Base-by-base conservation (phyloP, 2,888 invertebrate genomes). In the Herminia tarsipennalis region DNA sequence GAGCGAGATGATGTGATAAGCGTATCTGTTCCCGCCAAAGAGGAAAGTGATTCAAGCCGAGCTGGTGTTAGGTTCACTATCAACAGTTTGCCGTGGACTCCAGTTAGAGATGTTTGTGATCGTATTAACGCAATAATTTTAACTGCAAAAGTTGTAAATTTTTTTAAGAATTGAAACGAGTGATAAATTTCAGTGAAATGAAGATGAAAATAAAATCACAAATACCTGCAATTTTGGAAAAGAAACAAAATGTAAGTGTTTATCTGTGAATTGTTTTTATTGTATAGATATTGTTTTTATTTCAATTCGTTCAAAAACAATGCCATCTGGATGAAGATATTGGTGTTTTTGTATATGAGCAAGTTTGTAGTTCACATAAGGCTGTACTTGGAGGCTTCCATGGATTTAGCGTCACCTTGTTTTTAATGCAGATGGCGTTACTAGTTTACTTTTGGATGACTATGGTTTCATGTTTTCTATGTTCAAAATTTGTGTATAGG, bases 21-120 rank as follows among this genome's bases (percentile, higher is more conserved):
- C 78, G 78, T 81, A 82, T 86, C 77, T 77, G 78, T 87, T 88
- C 86, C 86, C 86, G 86, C 83, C 86, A 83, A 82, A 80, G 79
- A 77, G 73, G 60, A 80, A 78, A 83, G 83, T 88, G 85, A 83
- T 81, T 86, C 83, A 81, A 81, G 78, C 71, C 76, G 81, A 75
- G 66, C 70, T 72, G 75, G 75, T 78, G 83, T 79, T 84, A 78
- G 82, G 83, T 38, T 82, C 79, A 78, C 78, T 76, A 83, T 86
- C 85, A 89, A 86, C 88, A 88, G 91, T 88, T 82, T 77, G 81
- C 73, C 79, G 76, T 78, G 70, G 73, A 77, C 76, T 70, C 70
- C 76, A 71, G 70, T 43, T 64, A 50, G 78, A 72, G 78, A 61
- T 73, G 76, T 75, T 70, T 70, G 68, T 67, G 38, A 51, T 40